phyloP scores from a whole-genome alignment of 2,797 vertebrate genomes.

The Poecilia velifera region DNA sequence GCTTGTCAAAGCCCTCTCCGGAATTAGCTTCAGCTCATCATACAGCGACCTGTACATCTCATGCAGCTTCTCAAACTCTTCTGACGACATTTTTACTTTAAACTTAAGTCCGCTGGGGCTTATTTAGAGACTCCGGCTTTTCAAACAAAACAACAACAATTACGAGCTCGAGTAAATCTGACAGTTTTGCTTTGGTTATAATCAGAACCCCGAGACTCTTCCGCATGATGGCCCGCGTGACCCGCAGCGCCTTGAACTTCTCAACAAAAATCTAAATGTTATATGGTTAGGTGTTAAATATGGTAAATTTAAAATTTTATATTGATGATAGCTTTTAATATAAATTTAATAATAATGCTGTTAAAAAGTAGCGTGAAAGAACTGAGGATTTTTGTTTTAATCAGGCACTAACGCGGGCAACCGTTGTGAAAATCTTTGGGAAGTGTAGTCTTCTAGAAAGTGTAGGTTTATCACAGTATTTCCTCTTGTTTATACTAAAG shows the following conservation, averaged over 20 bases:
- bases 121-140: neutral
- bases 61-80: slow-evolving; percentile 92
- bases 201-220: slow-evolving; percentile 66
- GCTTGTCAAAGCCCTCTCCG: slow-evolving; percentile 75
- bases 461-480: neutral
- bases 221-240: slow-evolving; percentile 68
- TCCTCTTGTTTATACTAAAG: neutral
- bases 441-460: slow-evolving; percentile 39
- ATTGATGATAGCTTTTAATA: accelerated
- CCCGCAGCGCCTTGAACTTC: slow-evolving; percentile 4
- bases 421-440: slow-evolving; percentile 28
- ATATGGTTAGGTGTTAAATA: neutral
- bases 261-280: neutral
- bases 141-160: neutral
- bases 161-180: neutral
- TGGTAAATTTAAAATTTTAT: neutral
- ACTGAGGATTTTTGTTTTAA: neutral
- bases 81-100: slow-evolving; percentile 82
- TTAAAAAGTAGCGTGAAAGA: neutral
- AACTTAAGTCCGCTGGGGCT: neutral
- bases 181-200: slow-evolving; percentile 35
- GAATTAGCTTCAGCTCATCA: slow-evolving; percentile 84
- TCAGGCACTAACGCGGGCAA: slow-evolving; percentile 40
- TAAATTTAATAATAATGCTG: accelerated
- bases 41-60: slow-evolving; percentile 88